phyloP scores from a whole-genome alignment of 37 sponge, comb jelly and placozoan genomes.

The Theonella swinhoei region DNA sequence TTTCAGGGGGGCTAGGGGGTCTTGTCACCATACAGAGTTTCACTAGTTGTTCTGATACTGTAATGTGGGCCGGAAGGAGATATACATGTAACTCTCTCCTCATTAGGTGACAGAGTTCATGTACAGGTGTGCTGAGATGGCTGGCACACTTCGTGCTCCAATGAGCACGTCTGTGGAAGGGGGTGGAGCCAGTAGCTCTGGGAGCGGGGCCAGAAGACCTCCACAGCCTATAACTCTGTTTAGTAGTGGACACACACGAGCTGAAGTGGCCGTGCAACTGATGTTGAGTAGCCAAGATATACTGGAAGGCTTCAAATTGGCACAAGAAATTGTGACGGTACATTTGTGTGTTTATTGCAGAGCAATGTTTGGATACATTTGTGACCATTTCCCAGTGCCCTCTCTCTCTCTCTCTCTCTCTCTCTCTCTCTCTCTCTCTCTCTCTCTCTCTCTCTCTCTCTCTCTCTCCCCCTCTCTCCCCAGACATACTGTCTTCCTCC shows the following conservation, averaged over 20 bases:
- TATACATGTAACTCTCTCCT: neutral
- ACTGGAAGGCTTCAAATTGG: conserved; percentile 52
- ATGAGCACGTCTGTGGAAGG: neutral
- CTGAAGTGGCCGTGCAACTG: conserved; percentile 64
- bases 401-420: neutral
- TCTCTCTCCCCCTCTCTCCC: neutral
- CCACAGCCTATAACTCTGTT: conserved; percentile 74
- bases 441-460: neutral
- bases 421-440: neutral
- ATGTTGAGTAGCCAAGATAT: conserved; percentile 31
- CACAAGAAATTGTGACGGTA: conserved; percentile 53
- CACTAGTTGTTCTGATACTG: too few relatives aligned
- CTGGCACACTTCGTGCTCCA: neutral
- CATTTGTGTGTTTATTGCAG: neutral
- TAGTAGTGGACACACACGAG: conserved; percentile 45
- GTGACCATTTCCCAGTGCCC: neutral
- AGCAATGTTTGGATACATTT: neutral
- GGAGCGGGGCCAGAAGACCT: neutral
- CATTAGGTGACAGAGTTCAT: conserved; percentile 29
- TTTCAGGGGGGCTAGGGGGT: too few relatives aligned
- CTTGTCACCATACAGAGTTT: too few relatives aligned
- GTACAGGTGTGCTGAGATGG: conserved; percentile 12
- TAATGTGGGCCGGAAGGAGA: too few relatives aligned
- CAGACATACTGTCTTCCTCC: conserved; percentile 52
- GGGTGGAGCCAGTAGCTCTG: conserved; percentile 5